Conservation (phyloP, 2,113 vertebrate species). For the Indicator maculatus region DNA sequence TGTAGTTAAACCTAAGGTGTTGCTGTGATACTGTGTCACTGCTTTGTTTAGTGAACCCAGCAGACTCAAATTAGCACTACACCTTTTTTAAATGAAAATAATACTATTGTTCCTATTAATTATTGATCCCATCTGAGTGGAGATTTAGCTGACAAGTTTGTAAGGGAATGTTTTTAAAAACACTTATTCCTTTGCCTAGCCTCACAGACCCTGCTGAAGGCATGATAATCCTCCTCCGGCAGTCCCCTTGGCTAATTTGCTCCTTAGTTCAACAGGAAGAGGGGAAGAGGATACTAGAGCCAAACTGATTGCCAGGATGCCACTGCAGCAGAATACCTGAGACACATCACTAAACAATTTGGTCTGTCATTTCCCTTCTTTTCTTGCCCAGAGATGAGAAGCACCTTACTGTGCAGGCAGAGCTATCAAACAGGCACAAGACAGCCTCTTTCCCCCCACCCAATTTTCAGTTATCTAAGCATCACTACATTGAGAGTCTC, state of each 20-base stretch:
- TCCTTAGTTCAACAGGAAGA: not conserved
- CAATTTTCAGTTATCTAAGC: not conserved
- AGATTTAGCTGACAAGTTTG: not conserved
- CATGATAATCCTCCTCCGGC: not conserved
- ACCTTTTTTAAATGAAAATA: not conserved
- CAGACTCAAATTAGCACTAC: not conserved
- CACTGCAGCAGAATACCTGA: not conserved
- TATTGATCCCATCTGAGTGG: not conserved
- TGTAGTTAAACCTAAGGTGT: not conserved
- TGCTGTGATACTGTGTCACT: not conserved
- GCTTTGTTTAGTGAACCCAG: not conserved
- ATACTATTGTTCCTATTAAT: not conserved
- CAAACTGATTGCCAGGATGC: not conserved
- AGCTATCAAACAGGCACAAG: not conserved
- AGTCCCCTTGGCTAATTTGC: not conserved
- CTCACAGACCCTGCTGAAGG: not conserved
- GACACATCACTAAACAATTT: not conserved
- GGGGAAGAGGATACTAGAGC: not conserved
- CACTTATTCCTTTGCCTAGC: not conserved
- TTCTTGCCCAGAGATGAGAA: not conserved
- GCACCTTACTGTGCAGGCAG: not conserved
- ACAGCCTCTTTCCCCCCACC: accelerated
- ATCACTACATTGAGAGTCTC: not conserved
- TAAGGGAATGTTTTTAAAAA: not conserved
- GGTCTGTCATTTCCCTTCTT: not conserved